Evolutionary conservation across 1,140 invertebrate genomes (phyloP), one percentile per base, ranked within the genome.

Genomic region (Solenopsis invicta): DNA sequence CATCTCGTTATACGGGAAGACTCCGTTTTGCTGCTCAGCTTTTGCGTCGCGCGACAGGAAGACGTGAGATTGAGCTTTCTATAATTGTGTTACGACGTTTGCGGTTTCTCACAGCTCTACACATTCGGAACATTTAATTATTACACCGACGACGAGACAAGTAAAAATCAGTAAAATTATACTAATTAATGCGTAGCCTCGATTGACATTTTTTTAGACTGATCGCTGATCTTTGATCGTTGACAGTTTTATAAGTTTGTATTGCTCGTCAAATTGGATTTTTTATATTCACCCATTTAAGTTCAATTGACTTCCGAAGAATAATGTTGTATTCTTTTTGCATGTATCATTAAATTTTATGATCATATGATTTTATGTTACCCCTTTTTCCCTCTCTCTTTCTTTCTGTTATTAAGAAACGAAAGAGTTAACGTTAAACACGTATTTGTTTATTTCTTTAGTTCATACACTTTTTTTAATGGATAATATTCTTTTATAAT

Each of bases 161-260:
- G 29, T 37, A 5, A 41, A 48, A 66, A 76, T 50, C 13, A 48
- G 48, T n/a, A 21, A 37, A 34, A 62, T 74, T 86, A 80, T 66
- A 69, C 29, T 89, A 86, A 89, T 89, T 61, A 54, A 10, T 4
- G 18, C 1, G 13, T 74, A 16, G 24, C 2, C 2, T n/a, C 48
- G 16, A 64, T 77, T 16, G 34, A 24, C 62, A 48, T 52, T 76
- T 76, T 76, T 3, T 12, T n/a, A 50, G 29, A 16, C 8, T 56
- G 52, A 29, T 21, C 10, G 34, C 5, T 6, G 66, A 12, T 21
- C 52, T 67, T 87, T 75, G 41, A 75, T 81, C 54, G n/a, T n/a
- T 56, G 21, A 59, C 8, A 24, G 0, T 29, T 6, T 59, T 12
- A 34, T 34, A 81, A 71, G 9, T 37, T 59, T 45, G 10, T 56